Base-by-base conservation (phyloP, 2,797 vertebrate species). In the Danio choprae region DNA sequence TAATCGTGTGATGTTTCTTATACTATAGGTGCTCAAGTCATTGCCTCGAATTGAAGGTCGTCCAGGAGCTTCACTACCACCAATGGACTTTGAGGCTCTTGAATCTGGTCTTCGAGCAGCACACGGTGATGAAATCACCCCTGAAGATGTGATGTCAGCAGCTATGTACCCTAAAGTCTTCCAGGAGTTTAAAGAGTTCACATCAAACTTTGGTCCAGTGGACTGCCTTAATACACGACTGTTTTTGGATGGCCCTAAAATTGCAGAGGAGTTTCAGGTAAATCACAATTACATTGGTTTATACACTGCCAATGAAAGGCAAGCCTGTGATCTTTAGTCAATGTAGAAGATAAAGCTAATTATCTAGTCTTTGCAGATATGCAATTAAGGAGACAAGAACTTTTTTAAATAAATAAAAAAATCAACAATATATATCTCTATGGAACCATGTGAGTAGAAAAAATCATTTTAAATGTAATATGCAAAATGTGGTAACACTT, bases 121-220 rank as follows among this genome's bases (percentile, higher is more conserved):
- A 9, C 94, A 97, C 0, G 89, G 92, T 0, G 94, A 95, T 0
- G 95, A 96, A 0, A 93, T 97, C 84, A 95, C 94, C 9, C 90
- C 95, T 0, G 96, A 98, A 86, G 97, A 98, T 0, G 93, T 98
- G 83, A 95, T 98, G 88, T 98, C 97, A 0, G 95, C 97, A 0
- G 96, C 97, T 64, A 97, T 97, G 94, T 98, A 97, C 86, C 96
- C 96, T 0, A 95, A 97, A 13, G 97, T 98, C 41, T 98, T 95
- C 87, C 90, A 95, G n/a, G 95, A 96, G 74, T 98, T 93, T 87
- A 96, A 96, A 83, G 93, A 96, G 0, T 98, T 98, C 78, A 94
- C 92, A 0, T 69, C 91, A 74, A 94, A 91, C 87, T 98, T 97
- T 15, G 96, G 97, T 3, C 96, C 96, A 0, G 94, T 98, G 63